phyloP scores from a whole-genome alignment of 1,140 invertebrate genomes.

The Phortica variegata region DNA sequence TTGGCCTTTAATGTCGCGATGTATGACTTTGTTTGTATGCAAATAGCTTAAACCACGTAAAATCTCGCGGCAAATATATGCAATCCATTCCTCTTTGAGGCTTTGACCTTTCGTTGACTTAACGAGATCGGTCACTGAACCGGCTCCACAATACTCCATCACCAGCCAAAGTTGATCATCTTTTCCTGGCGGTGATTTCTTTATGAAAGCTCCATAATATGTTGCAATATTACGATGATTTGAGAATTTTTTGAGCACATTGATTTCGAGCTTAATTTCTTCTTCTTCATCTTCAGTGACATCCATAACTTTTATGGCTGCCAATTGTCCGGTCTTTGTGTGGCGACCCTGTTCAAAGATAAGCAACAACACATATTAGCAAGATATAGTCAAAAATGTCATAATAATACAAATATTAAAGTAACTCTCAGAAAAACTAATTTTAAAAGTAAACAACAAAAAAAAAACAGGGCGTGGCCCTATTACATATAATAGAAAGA shows the following conservation, averaged over 20 bases:
- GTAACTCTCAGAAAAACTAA: too few relatives aligned
- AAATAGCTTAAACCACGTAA: conserved; percentile 94
- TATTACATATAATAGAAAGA: too few relatives aligned
- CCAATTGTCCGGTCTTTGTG: conserved; percentile 98
- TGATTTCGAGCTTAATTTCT: conserved; percentile 99
- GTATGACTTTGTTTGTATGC: conserved; percentile 98
- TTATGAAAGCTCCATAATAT: conserved; percentile 99
- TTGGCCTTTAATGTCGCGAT: conserved; percentile 99
- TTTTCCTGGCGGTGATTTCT: conserved; percentile 97
- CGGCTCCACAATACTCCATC: conserved; percentile 99
- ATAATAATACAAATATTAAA: not conserved
- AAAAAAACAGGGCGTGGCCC: too few relatives aligned
- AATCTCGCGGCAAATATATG: conserved; percentile 98
- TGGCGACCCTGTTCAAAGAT: conserved; percentile 82
- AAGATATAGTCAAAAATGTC: conserved; percentile 18
- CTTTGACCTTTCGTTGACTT: conserved; percentile 98
- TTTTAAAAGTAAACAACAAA: too few relatives aligned
- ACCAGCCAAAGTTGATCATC: conserved; percentile 99
- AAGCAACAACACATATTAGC: too few relatives aligned
- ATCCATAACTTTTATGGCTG: conserved; percentile 99
- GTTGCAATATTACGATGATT: conserved; percentile 99
- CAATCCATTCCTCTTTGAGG: conserved; percentile 99
- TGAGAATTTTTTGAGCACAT: conserved; percentile 98
- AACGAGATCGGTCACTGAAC: conserved; percentile 97
- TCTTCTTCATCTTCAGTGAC: conserved; percentile 99